Evolutionary conservation across 2,888 invertebrate species (phyloP).

Genomic region (Rhorus exstirpatorius): DNA sequence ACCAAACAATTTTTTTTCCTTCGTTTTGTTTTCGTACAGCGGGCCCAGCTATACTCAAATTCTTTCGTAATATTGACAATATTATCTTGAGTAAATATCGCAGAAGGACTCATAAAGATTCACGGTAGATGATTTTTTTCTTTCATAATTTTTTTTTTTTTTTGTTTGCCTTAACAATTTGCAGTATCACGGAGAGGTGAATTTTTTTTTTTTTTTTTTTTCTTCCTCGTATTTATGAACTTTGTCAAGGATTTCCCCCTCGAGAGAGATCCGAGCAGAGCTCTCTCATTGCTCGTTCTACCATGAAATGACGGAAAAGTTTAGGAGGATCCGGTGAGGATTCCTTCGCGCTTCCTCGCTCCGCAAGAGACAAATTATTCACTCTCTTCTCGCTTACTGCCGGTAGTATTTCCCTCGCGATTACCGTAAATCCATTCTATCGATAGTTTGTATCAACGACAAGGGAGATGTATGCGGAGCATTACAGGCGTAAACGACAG

Average conservation of each 20-base stretch:
- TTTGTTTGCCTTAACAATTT: constrained; percentile 47
- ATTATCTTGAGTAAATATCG: constrained; percentile 49
- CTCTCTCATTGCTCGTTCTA: constrained; percentile 60
- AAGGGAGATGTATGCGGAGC: constrained; percentile 20
- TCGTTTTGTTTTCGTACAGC: neutral
- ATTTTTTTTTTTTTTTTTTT: constrained; percentile 19
- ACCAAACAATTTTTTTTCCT: neutral
- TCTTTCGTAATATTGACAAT: constrained; percentile 49
- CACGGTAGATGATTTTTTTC: neutral
- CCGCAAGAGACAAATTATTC: constrained; percentile 44
- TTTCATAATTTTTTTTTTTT: constrained; percentile 7
- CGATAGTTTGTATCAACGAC: constrained; percentile 2
- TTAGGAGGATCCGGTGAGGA: constrained; percentile 38
- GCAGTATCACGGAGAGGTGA: constrained; percentile 29
- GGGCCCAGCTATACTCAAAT: constrained; percentile 16
- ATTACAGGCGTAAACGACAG: too few species aligned
- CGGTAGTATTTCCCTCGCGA: constrained; percentile 1
- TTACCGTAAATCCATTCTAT: neutral
- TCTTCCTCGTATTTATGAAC: constrained; percentile 20
- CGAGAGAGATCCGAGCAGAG: constrained; percentile 9
- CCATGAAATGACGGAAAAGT: constrained; percentile 68
- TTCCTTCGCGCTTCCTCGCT: constrained; percentile 40
- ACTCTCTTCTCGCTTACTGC: neutral
- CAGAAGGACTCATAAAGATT: constrained; percentile 42
- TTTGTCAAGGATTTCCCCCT: constrained; percentile 40